phyloP scores from a whole-genome alignment of 2,113 vertebrate species.

The Tragelaphus buxtoni region DNA sequence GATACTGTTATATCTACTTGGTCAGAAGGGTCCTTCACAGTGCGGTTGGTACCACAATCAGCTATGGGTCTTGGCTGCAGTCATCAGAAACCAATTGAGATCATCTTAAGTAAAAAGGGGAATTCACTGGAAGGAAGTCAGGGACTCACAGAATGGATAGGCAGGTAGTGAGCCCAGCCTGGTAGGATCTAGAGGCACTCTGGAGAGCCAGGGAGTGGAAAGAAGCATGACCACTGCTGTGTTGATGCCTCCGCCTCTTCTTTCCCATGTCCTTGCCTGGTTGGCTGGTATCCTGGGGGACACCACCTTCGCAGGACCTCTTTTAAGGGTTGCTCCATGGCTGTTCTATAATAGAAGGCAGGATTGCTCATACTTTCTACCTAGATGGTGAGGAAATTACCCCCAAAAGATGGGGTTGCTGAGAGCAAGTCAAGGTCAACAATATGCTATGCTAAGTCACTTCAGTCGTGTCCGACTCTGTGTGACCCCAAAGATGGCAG shows the following conservation, averaged over 20 bases:
- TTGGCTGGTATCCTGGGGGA: background rate
- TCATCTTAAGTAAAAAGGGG: background rate
- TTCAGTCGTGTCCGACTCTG: too few species aligned
- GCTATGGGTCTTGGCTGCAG: background rate
- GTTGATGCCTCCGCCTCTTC: background rate
- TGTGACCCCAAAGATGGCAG: too few species aligned
- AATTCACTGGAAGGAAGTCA: background rate
- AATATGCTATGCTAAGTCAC: too few species aligned
- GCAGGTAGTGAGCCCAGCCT: background rate
- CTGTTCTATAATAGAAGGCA: background rate
- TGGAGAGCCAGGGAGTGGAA: background rate
- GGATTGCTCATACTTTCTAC: background rate
- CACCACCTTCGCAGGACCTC: background rate
- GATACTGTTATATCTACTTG: background rate
- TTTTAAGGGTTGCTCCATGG: background rate
- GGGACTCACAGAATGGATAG: background rate
- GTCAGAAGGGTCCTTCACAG: conserved; percentile 45
- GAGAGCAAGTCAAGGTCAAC: background rate
- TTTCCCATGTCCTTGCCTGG: background rate
- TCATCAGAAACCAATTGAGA: background rate
- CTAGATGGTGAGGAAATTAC: background rate
- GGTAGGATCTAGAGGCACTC: background rate
- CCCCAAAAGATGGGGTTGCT: background rate
- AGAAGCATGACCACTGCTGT: fast-evolving
- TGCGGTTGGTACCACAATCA: background rate